phyloP scores from a whole-genome alignment of 2,113 vertebrate species.

The Amphiprion percula region DNA sequence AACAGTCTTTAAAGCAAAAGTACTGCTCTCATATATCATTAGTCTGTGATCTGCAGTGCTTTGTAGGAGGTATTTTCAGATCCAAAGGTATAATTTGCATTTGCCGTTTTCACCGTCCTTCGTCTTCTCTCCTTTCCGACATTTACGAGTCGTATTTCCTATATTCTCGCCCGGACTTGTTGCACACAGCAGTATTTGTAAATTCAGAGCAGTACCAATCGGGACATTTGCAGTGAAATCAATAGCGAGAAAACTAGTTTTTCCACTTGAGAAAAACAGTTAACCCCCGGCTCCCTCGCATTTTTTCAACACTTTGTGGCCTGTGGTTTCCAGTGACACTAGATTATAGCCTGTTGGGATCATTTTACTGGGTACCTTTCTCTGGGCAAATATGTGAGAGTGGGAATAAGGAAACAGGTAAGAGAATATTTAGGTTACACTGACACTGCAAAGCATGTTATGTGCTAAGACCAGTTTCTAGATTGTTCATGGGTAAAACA shows the following conservation, averaged over 20 bases:
- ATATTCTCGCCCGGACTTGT: constrained; percentile 5
- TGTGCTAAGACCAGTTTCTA: constrained; percentile 2
- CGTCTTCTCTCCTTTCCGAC: neutral
- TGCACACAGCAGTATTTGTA: neutral
- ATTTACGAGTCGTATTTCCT: constrained; percentile 2
- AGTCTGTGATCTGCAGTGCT: constrained; percentile 23
- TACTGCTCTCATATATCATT: constrained; percentile 45
- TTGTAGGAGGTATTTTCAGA: constrained; percentile 12
- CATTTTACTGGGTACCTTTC: constrained; percentile 6
- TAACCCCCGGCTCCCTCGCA: neutral
- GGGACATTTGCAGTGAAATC: neutral
- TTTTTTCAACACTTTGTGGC: constrained; percentile 5
- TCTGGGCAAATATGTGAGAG: constrained; percentile 12
- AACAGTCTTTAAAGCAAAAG: constrained; percentile 49
- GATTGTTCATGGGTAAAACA: neutral
- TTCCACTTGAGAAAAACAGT: constrained; percentile 15
- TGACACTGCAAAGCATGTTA: neutral
- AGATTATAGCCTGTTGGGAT: constrained; percentile 25
- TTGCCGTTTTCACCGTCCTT: constrained; percentile 18
- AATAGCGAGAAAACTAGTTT: constrained; percentile 18
- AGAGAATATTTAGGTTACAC: neutral
- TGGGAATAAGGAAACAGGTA: neutral
- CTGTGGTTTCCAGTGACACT: constrained; percentile 12
- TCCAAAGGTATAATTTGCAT: constrained; percentile 26
- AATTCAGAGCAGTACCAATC: neutral